Base-by-base conservation (phyloP, 1,140 invertebrate species). In the Drosophila virilis region DNA sequence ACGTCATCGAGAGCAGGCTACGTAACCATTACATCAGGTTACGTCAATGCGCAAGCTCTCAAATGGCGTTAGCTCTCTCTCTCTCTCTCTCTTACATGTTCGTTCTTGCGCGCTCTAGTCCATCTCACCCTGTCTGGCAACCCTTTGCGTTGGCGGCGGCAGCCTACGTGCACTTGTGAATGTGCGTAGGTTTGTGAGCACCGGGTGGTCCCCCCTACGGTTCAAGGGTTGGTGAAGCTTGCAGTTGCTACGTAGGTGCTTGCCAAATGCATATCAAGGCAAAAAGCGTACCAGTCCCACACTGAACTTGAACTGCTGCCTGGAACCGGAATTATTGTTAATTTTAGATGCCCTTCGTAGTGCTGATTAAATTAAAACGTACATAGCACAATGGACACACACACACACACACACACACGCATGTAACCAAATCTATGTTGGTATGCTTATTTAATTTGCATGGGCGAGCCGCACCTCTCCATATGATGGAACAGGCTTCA, bases 281-380 rank as follows among this genome's bases (percentile, higher is more conserved):
- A 55, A 75, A 50, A 54, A 9, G 17, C 17, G 58, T 43, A 54
- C 57, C 37, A 70, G 8, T 55, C 71, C 66, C 58, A 38, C 37
- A 46, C 67, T 85, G 81, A 84, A 84, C 80, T 84, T 84, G 80
- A 84, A 84, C 81, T 52, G 57, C 50, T 64, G 73, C 65, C 64
- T 48, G 73, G 64, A 64, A 77, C 64, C 73, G 67, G 69, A 80
- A 83, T 77, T 74, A 33, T 51, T 64, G 57, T 57, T 85, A 84
- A 80, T 59, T 85, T 84, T 85, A 84, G 81, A 67, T 60, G 46
- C 52, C 78, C 80, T 73, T 72, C 77, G 67, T 59, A 51, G 64
- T 43, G 73, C 40, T 70, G 77, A 84, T 83, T 80, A 83, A 72
- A 67, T 79, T 83, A 42, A 72, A 69, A 55, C 69, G 50, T 59